A percentile compares a stretch with the other conserved stretches of the same genome.
phyloP scores from a whole-genome alignment of 2,113 vertebrate genomes.

The Typhlomys cinereus region DNA sequence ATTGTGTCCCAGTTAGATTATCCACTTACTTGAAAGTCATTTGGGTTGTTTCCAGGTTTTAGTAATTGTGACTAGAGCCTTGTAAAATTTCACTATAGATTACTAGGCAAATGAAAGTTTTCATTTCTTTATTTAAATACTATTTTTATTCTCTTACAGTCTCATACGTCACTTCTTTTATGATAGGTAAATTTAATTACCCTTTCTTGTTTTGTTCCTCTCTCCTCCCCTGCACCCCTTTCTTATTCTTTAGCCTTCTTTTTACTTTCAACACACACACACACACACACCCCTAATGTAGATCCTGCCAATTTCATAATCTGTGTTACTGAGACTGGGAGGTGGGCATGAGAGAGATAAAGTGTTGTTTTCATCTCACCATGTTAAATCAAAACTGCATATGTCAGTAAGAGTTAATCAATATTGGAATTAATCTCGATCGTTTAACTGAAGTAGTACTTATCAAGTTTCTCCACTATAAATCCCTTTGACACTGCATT shows the following conservation, averaged over 20 bases:
- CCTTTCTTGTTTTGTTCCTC: neutral
- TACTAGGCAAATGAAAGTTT: neutral
- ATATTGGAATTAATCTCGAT: neutral
- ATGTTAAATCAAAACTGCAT: neutral
- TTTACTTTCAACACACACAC: neutral
- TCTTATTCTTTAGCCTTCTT: neutral
- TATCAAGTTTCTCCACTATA: neutral
- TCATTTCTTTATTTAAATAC: too few species aligned
- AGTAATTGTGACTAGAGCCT: neutral
- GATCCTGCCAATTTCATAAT: too few species aligned
- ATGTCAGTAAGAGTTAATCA: neutral
- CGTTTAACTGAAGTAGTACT: neutral
- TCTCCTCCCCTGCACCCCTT: neutral
- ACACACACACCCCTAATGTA: neutral
- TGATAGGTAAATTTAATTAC: neutral
- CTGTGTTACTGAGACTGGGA: neutral
- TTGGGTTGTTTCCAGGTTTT: neutral
- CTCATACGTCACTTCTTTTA: neutral
- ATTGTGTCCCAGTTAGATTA: neutral
- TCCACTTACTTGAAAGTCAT: neutral
- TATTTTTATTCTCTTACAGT: too few species aligned
- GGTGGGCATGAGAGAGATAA: neutral
- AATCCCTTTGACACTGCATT: neutral
- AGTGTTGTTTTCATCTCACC: too few species aligned
- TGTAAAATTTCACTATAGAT: neutral